Evolutionary conservation across 2,797 vertebrate genomes (phyloP), one percentile per base, ranked within the genome.

Genomic region (Manis javanica): DNA sequence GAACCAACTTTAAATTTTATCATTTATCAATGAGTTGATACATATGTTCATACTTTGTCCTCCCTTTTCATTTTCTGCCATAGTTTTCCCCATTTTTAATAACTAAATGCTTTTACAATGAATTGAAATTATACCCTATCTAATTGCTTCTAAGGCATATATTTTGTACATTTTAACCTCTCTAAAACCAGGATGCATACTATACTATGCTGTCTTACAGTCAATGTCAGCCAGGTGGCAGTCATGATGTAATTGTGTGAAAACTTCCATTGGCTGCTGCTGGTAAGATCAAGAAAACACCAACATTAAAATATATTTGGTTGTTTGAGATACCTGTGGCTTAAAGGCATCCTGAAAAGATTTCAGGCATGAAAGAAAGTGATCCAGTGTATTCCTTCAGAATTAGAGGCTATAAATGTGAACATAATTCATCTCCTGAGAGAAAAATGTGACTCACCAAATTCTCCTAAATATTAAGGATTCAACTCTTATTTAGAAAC

Each of bases 211-310:
- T 84, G 75, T 68, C 26, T 77, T 96, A 72, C 4, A 93, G 26
- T 69, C 81, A 42, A 34, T 63, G 55, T 78, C 89, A 95, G 87
- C 91, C 90, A 91, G 71, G 75, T 92, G 92, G 68, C 87, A 94
- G 89, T 97, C 84, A 64, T 57, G 81, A 37, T 82, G n/a, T 96
- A 64, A 95, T 46, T 51, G 2, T 90, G 57, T 71, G 8, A 34
- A 89, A 68, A 78, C 34, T 51, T 87, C 53, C 51, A 3, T n/a
- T 64, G 77, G 87, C 18, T 84, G 79, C 31, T 87, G 81, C 77
- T 59, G 19, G 64, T 86, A 39, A 83, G 72, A 79, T 39, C 85
- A 84, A 53, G 84, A 66, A 93, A 37, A 68, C 34, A 78, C 61
- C 59, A 83, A 16, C 37, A 75, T 61, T 69, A 63, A 86, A 85